These are phyloP conservation scores for Buphagus erythrorhynchus DNA, from an alignment of 2,797 vertebrate species.

Conservation along the genomic window DNA sequence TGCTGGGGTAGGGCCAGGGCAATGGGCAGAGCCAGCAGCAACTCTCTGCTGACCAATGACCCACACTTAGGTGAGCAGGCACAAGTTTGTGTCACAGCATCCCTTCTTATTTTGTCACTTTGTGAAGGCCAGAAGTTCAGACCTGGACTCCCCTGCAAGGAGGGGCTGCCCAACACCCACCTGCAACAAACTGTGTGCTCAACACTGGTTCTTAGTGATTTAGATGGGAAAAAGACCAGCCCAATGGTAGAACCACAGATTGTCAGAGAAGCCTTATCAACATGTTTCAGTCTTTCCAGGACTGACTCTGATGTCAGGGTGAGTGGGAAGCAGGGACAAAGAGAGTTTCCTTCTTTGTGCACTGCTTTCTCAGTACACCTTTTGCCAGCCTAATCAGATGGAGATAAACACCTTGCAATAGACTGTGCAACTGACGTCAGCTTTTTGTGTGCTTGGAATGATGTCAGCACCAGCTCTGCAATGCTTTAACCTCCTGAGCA, in stretches of 20 bases:
- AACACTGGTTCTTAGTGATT: not conserved
- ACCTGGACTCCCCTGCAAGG: accelerated
- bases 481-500: constrained; percentile 2
- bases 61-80: not conserved
- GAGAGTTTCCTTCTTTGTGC: not conserved
- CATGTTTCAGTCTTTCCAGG: not conserved
- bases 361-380: not conserved
- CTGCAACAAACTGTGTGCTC: not conserved
- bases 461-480: constrained; percentile 36
- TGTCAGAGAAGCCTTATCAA: not conserved
- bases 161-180: not conserved
- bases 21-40: not conserved
- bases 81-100: not conserved
- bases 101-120: not conserved
- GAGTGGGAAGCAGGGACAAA: not conserved
- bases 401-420: constrained; percentile 62
- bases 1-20: not conserved
- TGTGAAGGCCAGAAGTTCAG: not conserved
- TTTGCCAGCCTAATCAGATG: constrained; percentile 51
- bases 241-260: not conserved
- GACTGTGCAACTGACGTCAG: not conserved
- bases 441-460: constrained; percentile 43
- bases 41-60: not conserved
- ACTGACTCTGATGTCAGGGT: accelerated
- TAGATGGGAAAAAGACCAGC: not conserved